Percentiles rank a stretch among this genome's conserved stretches.
Conservation (phyloP, 2,797 vertebrate genomes). For the Oreonectes daqikongensis region DNA sequence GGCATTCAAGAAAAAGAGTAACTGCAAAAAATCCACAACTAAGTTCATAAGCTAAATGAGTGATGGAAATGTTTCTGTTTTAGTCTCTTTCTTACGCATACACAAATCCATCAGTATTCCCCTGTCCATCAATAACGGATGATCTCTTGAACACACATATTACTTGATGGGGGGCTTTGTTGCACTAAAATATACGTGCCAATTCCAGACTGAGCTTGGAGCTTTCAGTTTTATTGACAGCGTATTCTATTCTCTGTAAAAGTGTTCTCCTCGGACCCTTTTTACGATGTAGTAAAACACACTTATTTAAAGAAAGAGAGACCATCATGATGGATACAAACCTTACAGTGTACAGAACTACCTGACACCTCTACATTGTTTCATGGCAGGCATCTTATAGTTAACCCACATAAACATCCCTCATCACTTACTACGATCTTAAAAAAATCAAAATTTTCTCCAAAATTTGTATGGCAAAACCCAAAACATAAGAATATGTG, state of each 20-base stretch:
- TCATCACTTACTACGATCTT: slow-evolving; percentile 3
- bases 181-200: too few species aligned
- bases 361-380: slow-evolving; percentile 2
- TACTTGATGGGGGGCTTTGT: slow-evolving; percentile 67
- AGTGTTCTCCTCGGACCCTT: slow-evolving; percentile 32
- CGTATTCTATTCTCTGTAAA: slow-evolving; percentile 24
- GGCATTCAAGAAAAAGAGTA: slow-evolving; percentile 42
- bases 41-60: slow-evolving; percentile 54
- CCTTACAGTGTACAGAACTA: neutral
- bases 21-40: slow-evolving; percentile 69
- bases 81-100: slow-evolving; percentile 11
- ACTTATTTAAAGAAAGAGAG: slow-evolving; percentile 30
- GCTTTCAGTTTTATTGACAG: slow-evolving; percentile 37
- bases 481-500: neutral
- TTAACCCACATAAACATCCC: slow-evolving; percentile 6
- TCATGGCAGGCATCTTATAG: slow-evolving; percentile 6
- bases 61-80: slow-evolving; percentile 36
- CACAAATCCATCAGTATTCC: slow-evolving; percentile 45
- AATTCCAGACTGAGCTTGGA: slow-evolving; percentile 12
- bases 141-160: too few species aligned
- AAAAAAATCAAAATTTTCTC: slow-evolving; percentile 22
- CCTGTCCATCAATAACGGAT: slow-evolving; percentile 8
- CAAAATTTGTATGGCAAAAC: slow-evolving; percentile 2
- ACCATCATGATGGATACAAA: slow-evolving; percentile 8
- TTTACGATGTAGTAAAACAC: slow-evolving; percentile 37